Percentiles rank a stretch among this genome's conserved stretches.
Conservation (phyloP, 2,888 invertebrate species). For the Cheilosia impressa region DNA sequence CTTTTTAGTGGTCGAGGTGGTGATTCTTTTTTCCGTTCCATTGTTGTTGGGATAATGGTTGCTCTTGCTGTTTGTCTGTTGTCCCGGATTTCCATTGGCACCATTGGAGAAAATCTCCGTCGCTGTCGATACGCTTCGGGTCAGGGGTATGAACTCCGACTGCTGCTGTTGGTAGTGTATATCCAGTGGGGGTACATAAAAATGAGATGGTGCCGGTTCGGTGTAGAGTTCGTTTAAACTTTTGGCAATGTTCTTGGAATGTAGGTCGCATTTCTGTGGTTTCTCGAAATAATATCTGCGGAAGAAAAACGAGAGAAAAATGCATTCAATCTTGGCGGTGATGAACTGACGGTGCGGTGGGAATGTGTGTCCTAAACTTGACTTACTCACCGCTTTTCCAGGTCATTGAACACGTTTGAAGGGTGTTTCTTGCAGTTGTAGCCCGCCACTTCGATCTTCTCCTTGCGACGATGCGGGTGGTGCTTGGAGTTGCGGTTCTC, state of each 20-base stretch:
- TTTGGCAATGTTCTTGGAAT: constrained; percentile 82
- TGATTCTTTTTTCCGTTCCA: constrained; percentile 55
- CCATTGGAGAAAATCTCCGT: constrained; percentile 81
- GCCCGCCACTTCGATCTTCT: constrained; percentile 77
- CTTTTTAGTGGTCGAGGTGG: constrained; percentile 61
- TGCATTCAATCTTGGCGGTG: not conserved
- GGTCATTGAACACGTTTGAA: constrained; percentile 62
- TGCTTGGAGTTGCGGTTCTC: constrained; percentile 79
- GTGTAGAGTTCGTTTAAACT: constrained; percentile 83
- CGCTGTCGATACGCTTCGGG: constrained; percentile 83
- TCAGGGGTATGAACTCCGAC: constrained; percentile 78
- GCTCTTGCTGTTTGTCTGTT: constrained; percentile 66
- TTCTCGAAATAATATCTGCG: constrained; percentile 82
- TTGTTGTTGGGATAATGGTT: constrained; percentile 65
- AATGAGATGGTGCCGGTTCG: constrained; percentile 77
- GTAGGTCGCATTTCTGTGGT: constrained; percentile 81
- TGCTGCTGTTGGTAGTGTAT: constrained; percentile 71
- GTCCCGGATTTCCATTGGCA: constrained; percentile 70
- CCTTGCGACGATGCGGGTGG: constrained; percentile 68
- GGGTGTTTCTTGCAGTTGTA: constrained; percentile 75
- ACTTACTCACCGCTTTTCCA: constrained; percentile 73
- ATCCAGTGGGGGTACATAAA: constrained; percentile 72
- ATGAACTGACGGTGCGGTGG: not conserved
- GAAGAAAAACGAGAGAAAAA: not conserved
- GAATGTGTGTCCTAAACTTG: constrained; percentile 31